A percentile compares a stretch with the other conserved stretches of the same genome.
Conservation (phyloP, 2,797 vertebrate species). For the Sebastes trivittatus region DNA sequence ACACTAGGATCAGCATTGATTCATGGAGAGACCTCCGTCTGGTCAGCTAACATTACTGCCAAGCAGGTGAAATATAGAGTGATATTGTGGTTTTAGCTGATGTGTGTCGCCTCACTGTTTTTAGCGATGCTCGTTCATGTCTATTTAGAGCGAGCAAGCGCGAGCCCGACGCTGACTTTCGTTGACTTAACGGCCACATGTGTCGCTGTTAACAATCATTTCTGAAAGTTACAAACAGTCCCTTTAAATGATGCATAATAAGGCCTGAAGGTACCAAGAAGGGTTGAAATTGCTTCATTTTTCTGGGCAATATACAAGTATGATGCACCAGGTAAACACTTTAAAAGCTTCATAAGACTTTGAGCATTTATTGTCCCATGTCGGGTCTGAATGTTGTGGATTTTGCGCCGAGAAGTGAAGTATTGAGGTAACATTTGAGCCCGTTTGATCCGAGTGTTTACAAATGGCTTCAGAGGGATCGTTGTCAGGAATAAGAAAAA, state of each 20-base stretch:
- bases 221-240: no score
- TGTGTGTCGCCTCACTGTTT: no score
- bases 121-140: no score
- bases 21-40: no score
- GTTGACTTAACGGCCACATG: no score
- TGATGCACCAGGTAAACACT: background rate
- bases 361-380: background rate
- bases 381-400: background rate
- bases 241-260: background rate
- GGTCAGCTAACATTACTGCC: no score
- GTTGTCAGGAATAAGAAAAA: constrained; percentile 42
- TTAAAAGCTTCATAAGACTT: background rate
- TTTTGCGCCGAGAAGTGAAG: background rate
- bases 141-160: no score
- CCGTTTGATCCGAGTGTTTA: constrained; percentile 29
- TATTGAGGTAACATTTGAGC: constrained; percentile 11
- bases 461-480: constrained; percentile 40
- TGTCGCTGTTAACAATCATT: no score
- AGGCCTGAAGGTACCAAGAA: background rate
- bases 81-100: no score
- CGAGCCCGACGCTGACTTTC: no score
- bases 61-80: no score
- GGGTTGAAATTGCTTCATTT: background rate
- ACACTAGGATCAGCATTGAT: no score
- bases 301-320: background rate